A percentile compares a stretch with the other conserved stretches of the same genome.
These are phyloP conservation scores for Hypomecis punctinalis DNA, from an alignment of 2,888 invertebrate species.

Conservation along the genomic window DNA sequence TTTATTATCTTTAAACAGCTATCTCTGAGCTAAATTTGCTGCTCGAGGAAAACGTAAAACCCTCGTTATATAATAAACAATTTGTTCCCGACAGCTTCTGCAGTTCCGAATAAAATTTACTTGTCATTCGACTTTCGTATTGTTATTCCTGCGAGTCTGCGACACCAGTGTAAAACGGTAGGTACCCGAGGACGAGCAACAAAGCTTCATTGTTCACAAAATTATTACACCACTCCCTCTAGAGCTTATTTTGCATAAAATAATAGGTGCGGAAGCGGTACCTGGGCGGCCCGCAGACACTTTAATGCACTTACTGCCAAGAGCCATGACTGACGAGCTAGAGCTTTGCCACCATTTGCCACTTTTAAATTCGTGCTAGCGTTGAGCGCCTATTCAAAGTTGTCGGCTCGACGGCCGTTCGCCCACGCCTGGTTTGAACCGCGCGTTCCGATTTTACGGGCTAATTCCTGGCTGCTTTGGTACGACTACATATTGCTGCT, in stretches of 20 bases:
- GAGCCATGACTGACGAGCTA: conserved; percentile 58
- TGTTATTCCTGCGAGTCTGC: conserved; percentile 43
- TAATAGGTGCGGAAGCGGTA: conserved; percentile 63
- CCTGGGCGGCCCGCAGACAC: conserved; percentile 59
- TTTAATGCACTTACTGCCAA: conserved; percentile 70
- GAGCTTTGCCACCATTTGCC: conserved; percentile 47
- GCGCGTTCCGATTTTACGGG: conserved; percentile 45
- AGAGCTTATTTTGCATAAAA: conserved; percentile 74
- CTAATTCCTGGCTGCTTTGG: conserved; percentile 38
- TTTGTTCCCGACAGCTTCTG: conserved; percentile 27
- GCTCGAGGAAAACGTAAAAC: neutral
- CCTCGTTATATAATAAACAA: conserved; percentile 19
- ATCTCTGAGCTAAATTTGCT: neutral
- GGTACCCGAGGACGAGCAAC: conserved; percentile 53
- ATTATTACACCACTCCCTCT: conserved; percentile 65
- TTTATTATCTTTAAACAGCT: neutral
- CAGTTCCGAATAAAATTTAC: conserved; percentile 33
- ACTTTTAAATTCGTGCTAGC: conserved; percentile 56
- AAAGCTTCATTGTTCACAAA: conserved; percentile 68
- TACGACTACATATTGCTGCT: conserved; percentile 15
- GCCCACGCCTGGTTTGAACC: conserved; percentile 48
- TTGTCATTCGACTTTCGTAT: conserved; percentile 37
- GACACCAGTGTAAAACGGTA: conserved; percentile 43
- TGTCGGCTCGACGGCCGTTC: conserved; percentile 47
- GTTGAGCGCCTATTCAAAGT: conserved; percentile 53